These are phyloP conservation scores for Cyanoramphus novaezelandiae DNA, from an alignment of 2,113 vertebrate species.

Conservation along the genomic window DNA sequence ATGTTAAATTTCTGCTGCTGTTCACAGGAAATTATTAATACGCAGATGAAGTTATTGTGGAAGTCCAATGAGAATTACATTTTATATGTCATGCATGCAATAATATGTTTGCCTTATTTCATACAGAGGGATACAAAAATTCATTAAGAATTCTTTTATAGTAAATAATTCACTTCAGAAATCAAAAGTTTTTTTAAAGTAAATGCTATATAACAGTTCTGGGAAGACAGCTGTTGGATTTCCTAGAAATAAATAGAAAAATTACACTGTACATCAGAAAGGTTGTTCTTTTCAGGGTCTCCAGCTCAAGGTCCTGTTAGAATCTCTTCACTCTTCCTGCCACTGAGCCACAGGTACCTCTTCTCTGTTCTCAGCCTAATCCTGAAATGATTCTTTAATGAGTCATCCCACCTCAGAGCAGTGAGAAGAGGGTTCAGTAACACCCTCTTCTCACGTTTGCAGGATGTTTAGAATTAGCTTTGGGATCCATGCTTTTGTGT, in stretches of 20 bases:
- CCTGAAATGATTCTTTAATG: not conserved
- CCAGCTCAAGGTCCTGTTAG: not conserved
- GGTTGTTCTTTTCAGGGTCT: not conserved
- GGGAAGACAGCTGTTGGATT: constrained; percentile 6
- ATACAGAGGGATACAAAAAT: constrained; percentile 21
- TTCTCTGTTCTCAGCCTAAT: not conserved
- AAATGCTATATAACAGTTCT: not conserved
- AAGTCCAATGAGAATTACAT: constrained; percentile 48
- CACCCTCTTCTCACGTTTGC: not conserved
- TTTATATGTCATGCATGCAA: constrained; percentile 20
- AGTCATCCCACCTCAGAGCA: not conserved
- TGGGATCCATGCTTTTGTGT: not conserved
- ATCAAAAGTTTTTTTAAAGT: constrained; percentile 29
- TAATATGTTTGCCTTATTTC: constrained; percentile 46
- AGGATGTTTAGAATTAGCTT: not conserved
- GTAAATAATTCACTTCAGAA: constrained; percentile 51
- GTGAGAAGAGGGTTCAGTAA: not conserved
- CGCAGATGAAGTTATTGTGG: not conserved
- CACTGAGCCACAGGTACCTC: not conserved
- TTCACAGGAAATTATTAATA: constrained; percentile 43
- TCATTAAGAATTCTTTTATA: constrained; percentile 35
- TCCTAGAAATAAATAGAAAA: not conserved
- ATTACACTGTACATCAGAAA: not conserved
- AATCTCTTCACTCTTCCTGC: not conserved
- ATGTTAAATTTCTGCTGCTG: constrained; percentile 23